Percentiles rank a stretch among this genome's conserved stretches.
These are phyloP conservation scores for Eupithecia subfuscata DNA, from an alignment of 2,888 invertebrate genomes.

Conservation along the genomic window DNA sequence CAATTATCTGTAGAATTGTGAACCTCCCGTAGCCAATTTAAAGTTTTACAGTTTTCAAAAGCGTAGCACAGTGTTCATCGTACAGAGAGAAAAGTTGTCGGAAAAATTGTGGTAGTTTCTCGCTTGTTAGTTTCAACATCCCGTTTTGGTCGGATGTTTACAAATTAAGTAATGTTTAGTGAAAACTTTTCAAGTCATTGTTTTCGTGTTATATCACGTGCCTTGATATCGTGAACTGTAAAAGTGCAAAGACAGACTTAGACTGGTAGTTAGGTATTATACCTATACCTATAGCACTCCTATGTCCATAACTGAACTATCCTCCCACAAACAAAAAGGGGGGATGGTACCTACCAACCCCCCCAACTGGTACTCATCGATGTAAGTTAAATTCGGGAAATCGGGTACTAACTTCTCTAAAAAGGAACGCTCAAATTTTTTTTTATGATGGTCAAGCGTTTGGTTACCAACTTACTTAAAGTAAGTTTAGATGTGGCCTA, in stretches of 20 bases:
- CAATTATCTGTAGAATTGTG: background rate
- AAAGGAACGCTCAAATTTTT: too few relatives aligned
- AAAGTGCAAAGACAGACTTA: background rate
- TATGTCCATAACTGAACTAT: background rate
- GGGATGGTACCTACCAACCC: too few relatives aligned
- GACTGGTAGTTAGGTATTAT: background rate
- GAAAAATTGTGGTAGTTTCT: slow-evolving; percentile 1
- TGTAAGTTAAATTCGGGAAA: too few relatives aligned
- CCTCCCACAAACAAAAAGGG: background rate
- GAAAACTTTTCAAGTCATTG: slow-evolving; percentile 22
- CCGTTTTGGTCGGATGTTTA: slow-evolving; percentile 32
- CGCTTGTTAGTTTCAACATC: slow-evolving; percentile 21
- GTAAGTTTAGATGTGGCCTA: too few relatives aligned
- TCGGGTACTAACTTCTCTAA: too few relatives aligned
- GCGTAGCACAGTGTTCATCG: background rate
- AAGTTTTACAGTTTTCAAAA: slow-evolving; percentile 10
- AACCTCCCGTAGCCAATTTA: background rate
- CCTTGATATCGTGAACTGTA: slow-evolving; percentile 2
- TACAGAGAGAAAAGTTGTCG: slow-evolving; percentile 14
- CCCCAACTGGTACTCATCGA: too few relatives aligned
- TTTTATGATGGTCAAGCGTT: too few relatives aligned
- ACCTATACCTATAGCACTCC: background rate
- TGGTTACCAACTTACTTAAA: too few relatives aligned
- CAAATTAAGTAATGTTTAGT: slow-evolving; percentile 33
- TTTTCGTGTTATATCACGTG: slow-evolving; percentile 16